Evolutionary conservation across 2,797 vertebrate species (phyloP).

Genomic region (Argyrosomus regius): DNA sequence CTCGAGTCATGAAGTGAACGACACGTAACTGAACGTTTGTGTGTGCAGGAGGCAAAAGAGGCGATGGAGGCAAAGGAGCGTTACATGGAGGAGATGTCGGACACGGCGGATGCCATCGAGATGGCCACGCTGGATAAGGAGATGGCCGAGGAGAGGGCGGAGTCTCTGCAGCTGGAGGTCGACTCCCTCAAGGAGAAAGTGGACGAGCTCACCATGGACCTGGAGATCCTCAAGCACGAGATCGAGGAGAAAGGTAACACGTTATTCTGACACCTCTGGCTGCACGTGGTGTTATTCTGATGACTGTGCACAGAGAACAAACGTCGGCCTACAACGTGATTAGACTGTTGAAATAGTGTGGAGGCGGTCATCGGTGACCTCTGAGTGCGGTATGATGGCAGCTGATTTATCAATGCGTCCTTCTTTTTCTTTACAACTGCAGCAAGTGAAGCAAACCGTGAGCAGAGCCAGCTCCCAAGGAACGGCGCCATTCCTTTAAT

Average conservation of each 20-base stretch:
- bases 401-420: neutral
- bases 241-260: slow-evolving; percentile 96
- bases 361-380: neutral
- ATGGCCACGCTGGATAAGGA: slow-evolving; percentile 99
- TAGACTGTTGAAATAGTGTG: neutral
- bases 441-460: neutral
- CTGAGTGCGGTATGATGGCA: neutral
- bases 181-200: slow-evolving; percentile 94
- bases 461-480: neutral
- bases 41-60: slow-evolving; percentile 69
- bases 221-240: slow-evolving; percentile 98
- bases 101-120: slow-evolving; percentile 96
- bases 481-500: slow-evolving; percentile 21
- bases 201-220: slow-evolving; percentile 97
- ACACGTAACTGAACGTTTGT: neutral
- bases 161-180: slow-evolving; percentile 96
- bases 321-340: neutral
- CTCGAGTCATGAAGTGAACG: too few species aligned
- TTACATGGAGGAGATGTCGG: slow-evolving; percentile 99
- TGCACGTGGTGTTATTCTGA: too few species aligned
- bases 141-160: slow-evolving; percentile 97
- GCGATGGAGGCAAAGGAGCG: slow-evolving; percentile 91
- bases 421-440: neutral
- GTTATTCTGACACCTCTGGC: too few species aligned
- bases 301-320: neutral